phyloP scores from a whole-genome alignment of 2,113 vertebrate species.

The Pollimyrus isidori region DNA sequence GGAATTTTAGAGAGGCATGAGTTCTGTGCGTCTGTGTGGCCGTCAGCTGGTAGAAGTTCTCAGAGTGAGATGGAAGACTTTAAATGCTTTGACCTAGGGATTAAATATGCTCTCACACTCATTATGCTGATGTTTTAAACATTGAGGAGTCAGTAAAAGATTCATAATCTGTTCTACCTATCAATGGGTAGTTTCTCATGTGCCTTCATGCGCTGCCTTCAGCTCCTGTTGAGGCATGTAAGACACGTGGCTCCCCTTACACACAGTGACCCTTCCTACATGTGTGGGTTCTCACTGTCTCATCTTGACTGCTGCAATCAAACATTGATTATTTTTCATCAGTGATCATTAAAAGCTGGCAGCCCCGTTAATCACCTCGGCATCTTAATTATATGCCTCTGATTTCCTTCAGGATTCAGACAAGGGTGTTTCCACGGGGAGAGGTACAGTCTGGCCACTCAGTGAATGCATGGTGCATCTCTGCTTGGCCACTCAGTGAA shows the following conservation, averaged over 20 bases:
- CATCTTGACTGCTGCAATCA: slow-evolving; percentile 3
- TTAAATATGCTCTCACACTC: slow-evolving; percentile 24
- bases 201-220: neutral
- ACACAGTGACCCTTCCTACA: neutral
- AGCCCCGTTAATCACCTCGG: neutral
- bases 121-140: slow-evolving; percentile 25
- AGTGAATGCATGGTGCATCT: neutral
- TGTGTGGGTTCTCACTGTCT: neutral
- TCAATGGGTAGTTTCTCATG: neutral
- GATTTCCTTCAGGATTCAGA: neutral
- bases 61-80: neutral
- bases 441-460: neutral
- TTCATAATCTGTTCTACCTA: neutral
- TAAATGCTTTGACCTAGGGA: neutral
- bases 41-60: neutral
- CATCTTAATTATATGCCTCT: neutral
- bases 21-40: neutral
- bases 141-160: neutral
- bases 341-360: slow-evolving; percentile 1
- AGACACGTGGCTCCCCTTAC: neutral
- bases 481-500: neutral
- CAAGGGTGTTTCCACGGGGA: neutral
- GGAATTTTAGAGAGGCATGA: neutral
- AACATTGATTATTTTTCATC: slow-evolving; percentile 9
- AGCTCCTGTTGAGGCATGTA: neutral